phyloP scores from a whole-genome alignment of 2,113 vertebrate genomes.

The Athene cunicularia region DNA sequence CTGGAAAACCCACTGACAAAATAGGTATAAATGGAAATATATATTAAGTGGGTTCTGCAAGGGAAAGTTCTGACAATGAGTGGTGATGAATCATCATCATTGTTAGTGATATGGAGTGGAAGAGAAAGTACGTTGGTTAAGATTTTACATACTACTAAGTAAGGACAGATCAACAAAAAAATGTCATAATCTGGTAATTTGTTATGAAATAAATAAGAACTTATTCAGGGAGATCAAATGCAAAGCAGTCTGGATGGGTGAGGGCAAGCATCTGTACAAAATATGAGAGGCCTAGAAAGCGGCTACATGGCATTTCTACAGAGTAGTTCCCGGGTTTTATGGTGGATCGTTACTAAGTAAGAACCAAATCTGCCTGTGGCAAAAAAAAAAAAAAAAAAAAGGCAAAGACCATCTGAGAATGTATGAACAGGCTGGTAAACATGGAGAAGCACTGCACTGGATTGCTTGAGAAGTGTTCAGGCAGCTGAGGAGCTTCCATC shows the following conservation, averaged over 20 bases:
- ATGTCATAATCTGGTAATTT: neutral
- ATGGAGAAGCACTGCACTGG: neutral
- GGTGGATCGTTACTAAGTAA: rapidly evolving
- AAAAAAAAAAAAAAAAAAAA: neutral
- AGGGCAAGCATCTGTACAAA: neutral
- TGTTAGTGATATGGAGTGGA: neutral
- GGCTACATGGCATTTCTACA: rapidly evolving
- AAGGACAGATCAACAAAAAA: neutral
- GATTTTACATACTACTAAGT: rapidly evolving
- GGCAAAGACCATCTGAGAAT: neutral
- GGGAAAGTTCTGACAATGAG: neutral
- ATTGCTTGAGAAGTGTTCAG: neutral
- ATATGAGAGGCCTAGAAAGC: rapidly evolving
- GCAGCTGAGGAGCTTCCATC: neutral
- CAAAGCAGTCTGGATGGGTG: rapidly evolving
- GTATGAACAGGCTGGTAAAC: neutral
- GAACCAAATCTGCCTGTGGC: neutral
- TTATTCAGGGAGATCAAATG: neutral
- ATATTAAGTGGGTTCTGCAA: neutral
- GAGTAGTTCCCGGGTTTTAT: rapidly evolving
- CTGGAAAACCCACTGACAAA: neutral
- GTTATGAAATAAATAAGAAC: neutral
- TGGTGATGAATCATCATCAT: neutral
- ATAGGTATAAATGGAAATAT: neutral
- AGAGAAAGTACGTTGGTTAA: neutral